These are phyloP conservation scores for Thunnus maccoyii DNA, from an alignment of 2,113 vertebrate species.

Conservation along the genomic window DNA sequence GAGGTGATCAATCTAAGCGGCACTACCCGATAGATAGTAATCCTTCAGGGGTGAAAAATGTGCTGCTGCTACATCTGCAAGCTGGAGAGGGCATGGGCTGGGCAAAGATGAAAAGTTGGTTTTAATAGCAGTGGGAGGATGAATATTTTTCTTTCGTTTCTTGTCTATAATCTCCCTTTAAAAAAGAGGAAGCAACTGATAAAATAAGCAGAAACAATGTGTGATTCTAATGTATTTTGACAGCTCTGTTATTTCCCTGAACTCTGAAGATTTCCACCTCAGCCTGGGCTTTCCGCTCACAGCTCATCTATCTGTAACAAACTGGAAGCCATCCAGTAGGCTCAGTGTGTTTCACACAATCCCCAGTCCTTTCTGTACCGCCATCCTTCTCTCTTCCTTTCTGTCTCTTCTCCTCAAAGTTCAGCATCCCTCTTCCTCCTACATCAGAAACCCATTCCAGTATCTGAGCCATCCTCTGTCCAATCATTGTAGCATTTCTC, in stretches of 20 bases:
- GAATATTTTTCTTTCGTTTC: conserved; percentile 29
- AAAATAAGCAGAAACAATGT: conserved; percentile 36
- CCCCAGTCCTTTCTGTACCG: neutral
- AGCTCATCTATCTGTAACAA: neutral
- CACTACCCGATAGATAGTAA: conserved; percentile 46
- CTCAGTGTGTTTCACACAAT: conserved; percentile 8
- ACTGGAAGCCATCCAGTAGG: conserved; percentile 18
- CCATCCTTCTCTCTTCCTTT: neutral
- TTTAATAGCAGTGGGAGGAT: conserved; percentile 14
- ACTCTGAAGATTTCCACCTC: conserved; percentile 16
- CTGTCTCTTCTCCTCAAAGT: conserved; percentile 13
- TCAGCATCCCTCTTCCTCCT: neutral
- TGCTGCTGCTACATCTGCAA: conserved; percentile 25
- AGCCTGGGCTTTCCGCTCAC: neutral
- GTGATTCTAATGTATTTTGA: conserved; percentile 31
- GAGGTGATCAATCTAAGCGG: conserved; percentile 69
- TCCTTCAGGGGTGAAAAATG: conserved; percentile 47
- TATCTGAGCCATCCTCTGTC: conserved; percentile 8
- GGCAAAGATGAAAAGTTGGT: neutral
- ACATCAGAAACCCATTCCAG: neutral
- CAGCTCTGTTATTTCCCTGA: conserved; percentile 39
- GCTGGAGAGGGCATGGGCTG: neutral
- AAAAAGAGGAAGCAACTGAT: conserved; percentile 9
- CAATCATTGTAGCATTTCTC: conserved; percentile 29
- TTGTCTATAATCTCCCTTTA: conserved; percentile 17